Conservation (phyloP, 2,113 vertebrate species). For the Cyprinodon brontotheroides region DNA sequence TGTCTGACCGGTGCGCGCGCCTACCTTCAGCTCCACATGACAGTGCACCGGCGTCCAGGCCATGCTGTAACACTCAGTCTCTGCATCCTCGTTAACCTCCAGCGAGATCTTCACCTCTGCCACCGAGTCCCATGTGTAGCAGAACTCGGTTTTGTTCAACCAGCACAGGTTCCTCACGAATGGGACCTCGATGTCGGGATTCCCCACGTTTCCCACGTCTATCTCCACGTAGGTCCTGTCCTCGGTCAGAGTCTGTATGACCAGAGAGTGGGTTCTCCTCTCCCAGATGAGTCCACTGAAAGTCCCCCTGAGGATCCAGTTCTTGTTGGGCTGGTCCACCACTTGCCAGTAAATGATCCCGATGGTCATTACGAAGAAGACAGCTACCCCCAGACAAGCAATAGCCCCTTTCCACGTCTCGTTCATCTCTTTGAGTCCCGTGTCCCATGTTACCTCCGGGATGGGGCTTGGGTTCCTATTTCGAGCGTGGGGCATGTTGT, state of each 20-base stretch:
- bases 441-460: conserved; percentile 85
- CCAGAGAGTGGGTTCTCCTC: conserved; percentile 81
- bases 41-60: conserved; percentile 86
- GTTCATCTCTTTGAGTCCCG: conserved; percentile 88
- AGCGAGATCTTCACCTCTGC: conserved; percentile 85
- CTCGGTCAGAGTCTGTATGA: conserved; percentile 83
- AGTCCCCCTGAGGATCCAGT: conserved; percentile 89
- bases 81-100: conserved; percentile 72
- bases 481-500: conserved; percentile 83
- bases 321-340: conserved; percentile 88
- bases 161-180: conserved; percentile 88
- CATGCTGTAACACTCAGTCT: conserved; percentile 86
- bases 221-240: conserved; percentile 84
- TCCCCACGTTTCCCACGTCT: conserved; percentile 80
- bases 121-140: conserved; percentile 88
- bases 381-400: conserved; percentile 88
- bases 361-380: conserved; percentile 93
- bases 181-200: conserved; percentile 80
- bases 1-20: not conserved
- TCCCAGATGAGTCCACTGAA: conserved; percentile 89
- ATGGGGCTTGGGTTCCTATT: conserved; percentile 83
- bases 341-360: conserved; percentile 96
- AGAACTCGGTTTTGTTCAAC: conserved; percentile 88
- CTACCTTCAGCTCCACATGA: conserved; percentile 86
- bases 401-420: conserved; percentile 93